Conservation (phyloP, 1,140 invertebrate species). For the Rhizoglyphus robini region DNA sequence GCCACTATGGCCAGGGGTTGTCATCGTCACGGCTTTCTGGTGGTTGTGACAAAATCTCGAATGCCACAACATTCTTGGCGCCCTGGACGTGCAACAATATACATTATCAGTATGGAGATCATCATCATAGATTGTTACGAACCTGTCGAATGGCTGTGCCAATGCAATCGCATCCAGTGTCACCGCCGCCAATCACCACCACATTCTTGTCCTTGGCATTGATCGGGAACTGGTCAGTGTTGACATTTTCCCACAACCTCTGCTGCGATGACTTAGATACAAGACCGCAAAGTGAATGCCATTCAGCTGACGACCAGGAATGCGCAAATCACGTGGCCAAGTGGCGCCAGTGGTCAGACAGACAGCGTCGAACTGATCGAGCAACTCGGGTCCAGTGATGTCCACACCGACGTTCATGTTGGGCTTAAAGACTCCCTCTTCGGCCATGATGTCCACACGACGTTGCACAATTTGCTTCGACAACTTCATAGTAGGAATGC, state of each 20-base stretch:
- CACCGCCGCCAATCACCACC: constrained; percentile 92
- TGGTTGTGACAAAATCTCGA: constrained; percentile 92
- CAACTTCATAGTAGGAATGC: constrained; percentile 95
- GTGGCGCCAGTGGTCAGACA: constrained; percentile 84
- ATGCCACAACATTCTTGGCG: constrained; percentile 86
- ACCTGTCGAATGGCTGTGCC: constrained; percentile 86
- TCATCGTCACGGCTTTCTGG: constrained; percentile 59
- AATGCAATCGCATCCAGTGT: constrained; percentile 99
- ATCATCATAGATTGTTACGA: constrained; percentile 12
- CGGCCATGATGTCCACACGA: constrained; percentile 66
- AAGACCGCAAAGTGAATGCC: constrained; percentile 97
- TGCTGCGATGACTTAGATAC: constrained; percentile 96
- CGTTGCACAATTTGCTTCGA: constrained; percentile 71
- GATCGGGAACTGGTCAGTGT: constrained; percentile 31
- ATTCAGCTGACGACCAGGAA: constrained; percentile 59
- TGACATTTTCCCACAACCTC: constrained; percentile 50
- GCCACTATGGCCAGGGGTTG: constrained; percentile 98
- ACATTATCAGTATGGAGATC: no score
- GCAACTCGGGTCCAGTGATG: constrained; percentile 56
- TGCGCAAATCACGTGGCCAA: constrained; percentile 72
- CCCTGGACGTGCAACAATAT: constrained; percentile 46
- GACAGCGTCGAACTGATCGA: constrained; percentile 67
- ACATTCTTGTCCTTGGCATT: constrained; percentile 87
- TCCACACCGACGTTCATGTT: constrained; percentile 83
- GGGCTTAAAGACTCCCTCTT: constrained; percentile 82